Base-by-base conservation (phyloP, 2,113 vertebrate species). In the Lagopus muta region DNA sequence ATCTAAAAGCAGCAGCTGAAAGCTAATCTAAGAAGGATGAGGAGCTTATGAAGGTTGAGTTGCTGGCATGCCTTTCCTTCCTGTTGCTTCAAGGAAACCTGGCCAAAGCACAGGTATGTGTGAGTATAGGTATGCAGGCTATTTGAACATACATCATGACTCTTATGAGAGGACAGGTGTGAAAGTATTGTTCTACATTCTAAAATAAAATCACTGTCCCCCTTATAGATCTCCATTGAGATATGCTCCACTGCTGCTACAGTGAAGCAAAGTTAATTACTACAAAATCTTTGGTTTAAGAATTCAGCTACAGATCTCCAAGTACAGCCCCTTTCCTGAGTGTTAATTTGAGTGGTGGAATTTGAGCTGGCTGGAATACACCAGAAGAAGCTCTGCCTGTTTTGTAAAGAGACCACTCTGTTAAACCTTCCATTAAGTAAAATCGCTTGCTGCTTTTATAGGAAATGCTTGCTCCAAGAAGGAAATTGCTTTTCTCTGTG, bases 201-300 rank as follows among this genome's bases (percentile, higher is more conserved):
- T 54, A 72, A 91, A 91, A 76, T 43, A 67, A 61, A 82, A 60
- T 58, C 32, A 12, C 30, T 83, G 86, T 61, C 10, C 7, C 6
- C 10, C 24, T n/a, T 77, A 8, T 36, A 64, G n/a, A 19, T 67
- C 11, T 66, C 84, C 16, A 32, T 14, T 62, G n/a, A 62, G 32
- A 58, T 93, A 74, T 71, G 21, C 34, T 60, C 11, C 0, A 0
- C 12, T 78, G 42, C 42, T 81, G 55, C 80, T 90, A 64, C 3
- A 34, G 25, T 22, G 38, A 86, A 92, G 19, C 65, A 78, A 22
- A 71, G 65, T 75, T 84, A 90, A 87, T 92, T 84, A 75, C 57
- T 77, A 27, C 66, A 92, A 95, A 96, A 62, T 70, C 73, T 89
- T 36, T 76, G 45, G 64, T 73, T 90, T 86, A 92, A 90, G 66